These are phyloP conservation scores for Ashinkailepas kermadecensis DNA, from an alignment of 2,888 invertebrate genomes.

Conservation along the genomic window DNA sequence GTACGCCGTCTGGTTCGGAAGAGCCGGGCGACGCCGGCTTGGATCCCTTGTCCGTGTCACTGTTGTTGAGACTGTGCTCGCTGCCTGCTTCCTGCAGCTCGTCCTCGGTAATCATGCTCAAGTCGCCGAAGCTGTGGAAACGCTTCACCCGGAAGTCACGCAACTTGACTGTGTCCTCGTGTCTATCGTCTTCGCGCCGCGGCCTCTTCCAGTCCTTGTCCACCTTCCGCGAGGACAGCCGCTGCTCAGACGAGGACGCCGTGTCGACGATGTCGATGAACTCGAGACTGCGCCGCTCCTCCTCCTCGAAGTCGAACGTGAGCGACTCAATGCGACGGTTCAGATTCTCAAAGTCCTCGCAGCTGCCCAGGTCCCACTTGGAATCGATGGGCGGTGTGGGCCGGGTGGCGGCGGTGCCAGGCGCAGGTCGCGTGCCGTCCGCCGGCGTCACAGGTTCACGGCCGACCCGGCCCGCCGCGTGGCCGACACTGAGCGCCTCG, in stretches of 20 bases:
- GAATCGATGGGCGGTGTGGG: background rate
- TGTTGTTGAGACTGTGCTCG: slow-evolving; percentile 37
- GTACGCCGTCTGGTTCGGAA: slow-evolving; percentile 42
- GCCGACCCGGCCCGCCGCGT: background rate
- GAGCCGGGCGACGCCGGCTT: slow-evolving; percentile 62
- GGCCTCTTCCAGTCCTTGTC: slow-evolving; percentile 51
- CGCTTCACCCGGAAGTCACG: slow-evolving; percentile 32
- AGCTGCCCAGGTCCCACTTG: slow-evolving; percentile 43
- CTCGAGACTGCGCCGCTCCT: slow-evolving; percentile 46
- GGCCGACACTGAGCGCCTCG: background rate
- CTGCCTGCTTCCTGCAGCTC: slow-evolving; percentile 21
- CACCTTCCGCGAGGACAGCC: background rate
- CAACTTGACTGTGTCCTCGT: background rate
- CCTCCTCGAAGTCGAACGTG: slow-evolving; percentile 37
- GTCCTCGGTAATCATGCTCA: slow-evolving; percentile 18
- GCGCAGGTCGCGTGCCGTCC: too few relatives aligned
- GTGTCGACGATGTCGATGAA: slow-evolving; percentile 54
- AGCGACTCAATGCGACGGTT: slow-evolving; percentile 46
- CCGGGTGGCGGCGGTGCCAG: too few relatives aligned
- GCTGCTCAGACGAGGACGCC: slow-evolving; percentile 56
- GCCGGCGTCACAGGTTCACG: background rate
- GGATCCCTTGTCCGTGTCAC: slow-evolving; percentile 43
- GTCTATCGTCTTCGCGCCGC: slow-evolving; percentile 24
- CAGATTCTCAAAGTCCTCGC: slow-evolving; percentile 68
- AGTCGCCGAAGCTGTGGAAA: slow-evolving; percentile 24